A percentile compares a stretch with the other conserved stretches of the same genome.
These are phyloP conservation scores for Paracanthobrama guichenoti DNA, from an alignment of 2,113 vertebrate species.

Conservation along the genomic window DNA sequence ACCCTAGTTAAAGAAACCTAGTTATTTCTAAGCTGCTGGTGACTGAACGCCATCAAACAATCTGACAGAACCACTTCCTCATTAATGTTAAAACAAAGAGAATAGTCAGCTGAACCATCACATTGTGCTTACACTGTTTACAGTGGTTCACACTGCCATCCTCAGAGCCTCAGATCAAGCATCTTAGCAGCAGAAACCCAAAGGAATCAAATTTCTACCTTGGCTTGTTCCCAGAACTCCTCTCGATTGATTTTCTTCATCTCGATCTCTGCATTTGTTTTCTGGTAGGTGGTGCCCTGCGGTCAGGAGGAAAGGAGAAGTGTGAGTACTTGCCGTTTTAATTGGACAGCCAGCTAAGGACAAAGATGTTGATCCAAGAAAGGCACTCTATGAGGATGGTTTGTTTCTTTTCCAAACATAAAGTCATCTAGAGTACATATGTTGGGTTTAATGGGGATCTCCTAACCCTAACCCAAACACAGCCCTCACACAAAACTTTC, in stretches of 20 bases:
- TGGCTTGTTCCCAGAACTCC: slow-evolving; percentile 97
- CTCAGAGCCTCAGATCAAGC: not conserved
- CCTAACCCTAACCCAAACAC: not conserved
- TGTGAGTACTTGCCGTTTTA: not conserved
- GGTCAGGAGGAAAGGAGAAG: slow-evolving; percentile 34
- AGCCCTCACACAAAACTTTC: not conserved
- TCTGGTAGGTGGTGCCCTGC: slow-evolving; percentile 94
- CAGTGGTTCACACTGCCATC: not conserved
- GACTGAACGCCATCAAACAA: not conserved
- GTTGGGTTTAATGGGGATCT: not conserved
- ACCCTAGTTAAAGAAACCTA: too few species aligned
- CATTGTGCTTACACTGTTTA: not conserved
- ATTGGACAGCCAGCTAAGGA: slow-evolving; percentile 23
- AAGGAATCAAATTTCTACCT: slow-evolving; percentile 74
- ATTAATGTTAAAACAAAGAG: slow-evolving; percentile 12
- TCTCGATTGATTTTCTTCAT: slow-evolving; percentile 98
- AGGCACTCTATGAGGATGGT: not conserved
- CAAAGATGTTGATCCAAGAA: not conserved
- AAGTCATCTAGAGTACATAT: slow-evolving; percentile 1
- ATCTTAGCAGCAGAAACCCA: not conserved
- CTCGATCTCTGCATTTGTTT: slow-evolving; percentile 94
- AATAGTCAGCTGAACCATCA: not conserved
- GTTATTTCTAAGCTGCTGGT: not conserved
- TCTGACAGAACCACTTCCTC: slow-evolving; percentile 21
- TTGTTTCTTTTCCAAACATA: slow-evolving; percentile 23